Percentiles rank a stretch among this genome's conserved stretches.
Conservation (phyloP, 2,113 vertebrate species). For the Opisthocomus hoazin region DNA sequence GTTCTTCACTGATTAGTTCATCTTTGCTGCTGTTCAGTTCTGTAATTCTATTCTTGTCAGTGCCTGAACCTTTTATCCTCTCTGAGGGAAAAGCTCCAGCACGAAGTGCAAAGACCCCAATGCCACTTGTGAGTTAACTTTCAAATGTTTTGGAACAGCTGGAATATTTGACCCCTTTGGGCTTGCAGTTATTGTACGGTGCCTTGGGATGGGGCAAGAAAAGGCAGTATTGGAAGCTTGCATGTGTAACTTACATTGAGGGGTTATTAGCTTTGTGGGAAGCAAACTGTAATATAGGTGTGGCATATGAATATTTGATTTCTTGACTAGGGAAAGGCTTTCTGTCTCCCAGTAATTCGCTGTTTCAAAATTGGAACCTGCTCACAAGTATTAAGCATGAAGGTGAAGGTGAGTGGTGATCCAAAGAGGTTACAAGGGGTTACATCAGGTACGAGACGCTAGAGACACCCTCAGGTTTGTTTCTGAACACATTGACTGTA, state of each 20-base stretch:
- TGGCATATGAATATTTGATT: neutral
- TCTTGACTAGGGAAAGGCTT: neutral
- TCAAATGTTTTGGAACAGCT: neutral
- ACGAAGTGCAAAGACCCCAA: neutral
- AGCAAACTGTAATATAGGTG: neutral
- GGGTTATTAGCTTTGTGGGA: neutral
- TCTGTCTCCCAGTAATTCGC: neutral
- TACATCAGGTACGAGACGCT: neutral
- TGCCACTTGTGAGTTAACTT: neutral
- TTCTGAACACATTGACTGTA: rapidly evolving
- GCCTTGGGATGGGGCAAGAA: neutral
- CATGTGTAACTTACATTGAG: neutral
- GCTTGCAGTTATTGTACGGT: neutral
- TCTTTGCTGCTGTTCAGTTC: neutral
- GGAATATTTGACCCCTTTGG: neutral
- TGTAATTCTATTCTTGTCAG: neutral
- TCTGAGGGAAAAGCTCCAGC: neutral
- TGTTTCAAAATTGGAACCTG: neutral
- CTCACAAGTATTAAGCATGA: neutral
- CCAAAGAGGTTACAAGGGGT: rapidly evolving
- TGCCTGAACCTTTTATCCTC: rapidly evolving
- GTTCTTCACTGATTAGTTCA: neutral
- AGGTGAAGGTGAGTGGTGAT: neutral
- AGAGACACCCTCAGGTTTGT: neutral
- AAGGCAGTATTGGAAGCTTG: neutral